phyloP scores from a whole-genome alignment of 2,113 vertebrate genomes.

The Entomyzon cyanotis region DNA sequence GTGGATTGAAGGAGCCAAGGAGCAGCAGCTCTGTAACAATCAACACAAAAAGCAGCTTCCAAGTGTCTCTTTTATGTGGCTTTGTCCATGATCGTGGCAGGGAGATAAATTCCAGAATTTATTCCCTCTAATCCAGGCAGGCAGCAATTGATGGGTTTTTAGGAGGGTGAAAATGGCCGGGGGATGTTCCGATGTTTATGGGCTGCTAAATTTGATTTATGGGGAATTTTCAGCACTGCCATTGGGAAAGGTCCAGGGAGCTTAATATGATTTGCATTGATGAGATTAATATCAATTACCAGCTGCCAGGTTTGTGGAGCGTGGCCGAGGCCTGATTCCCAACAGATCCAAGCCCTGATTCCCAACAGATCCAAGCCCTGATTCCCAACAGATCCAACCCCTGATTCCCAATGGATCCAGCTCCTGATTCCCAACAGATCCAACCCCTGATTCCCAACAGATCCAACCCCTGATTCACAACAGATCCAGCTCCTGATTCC shows the following conservation, averaged over 20 bases:
- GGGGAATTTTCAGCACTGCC: not conserved
- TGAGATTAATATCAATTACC: constrained; percentile 29
- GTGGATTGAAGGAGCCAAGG: not conserved
- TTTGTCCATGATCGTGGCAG: not conserved
- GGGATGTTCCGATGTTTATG: constrained; percentile 30
- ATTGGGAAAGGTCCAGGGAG: not conserved
- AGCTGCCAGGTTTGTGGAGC: not conserved
- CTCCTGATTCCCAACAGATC: too few relatives aligned
- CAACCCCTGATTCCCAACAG: too few relatives aligned
- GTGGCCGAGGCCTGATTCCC: not conserved
- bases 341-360: not conserved
- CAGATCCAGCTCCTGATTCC: too few relatives aligned
- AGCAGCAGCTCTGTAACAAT: not conserved
- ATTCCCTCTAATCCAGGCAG: constrained; percentile 18
- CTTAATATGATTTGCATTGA: constrained; percentile 28
- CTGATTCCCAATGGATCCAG: too few relatives aligned
- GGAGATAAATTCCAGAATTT: constrained; percentile 40
- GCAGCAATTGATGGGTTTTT: constrained; percentile 21
- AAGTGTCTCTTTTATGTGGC: constrained; percentile 25
- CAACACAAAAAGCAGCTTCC: not conserved
- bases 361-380: too few relatives aligned
- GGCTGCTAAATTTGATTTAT: constrained; percentile 45
- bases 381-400: not conserved
- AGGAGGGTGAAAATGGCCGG: constrained; percentile 20
- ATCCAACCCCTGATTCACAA: too few relatives aligned